A percentile compares a stretch with the other conserved stretches of the same genome.
Evolutionary conservation across 1,140 invertebrate genomes (phyloP).

Genomic region (Sarcophaga peregrina): DNA sequence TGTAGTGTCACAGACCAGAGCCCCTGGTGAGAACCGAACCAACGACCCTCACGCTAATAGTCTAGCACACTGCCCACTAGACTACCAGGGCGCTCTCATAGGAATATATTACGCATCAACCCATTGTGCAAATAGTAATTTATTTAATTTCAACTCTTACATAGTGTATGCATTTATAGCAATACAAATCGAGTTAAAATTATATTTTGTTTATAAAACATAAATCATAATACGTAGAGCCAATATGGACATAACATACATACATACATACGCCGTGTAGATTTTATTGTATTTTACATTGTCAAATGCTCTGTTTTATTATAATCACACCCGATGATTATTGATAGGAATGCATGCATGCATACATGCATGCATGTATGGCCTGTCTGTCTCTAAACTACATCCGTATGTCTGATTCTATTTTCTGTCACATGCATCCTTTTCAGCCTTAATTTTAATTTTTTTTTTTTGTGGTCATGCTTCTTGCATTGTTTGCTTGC

Average conservation of each 20-base stretch:
- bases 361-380: constrained; percentile 18
- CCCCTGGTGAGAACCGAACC: too few relatives aligned
- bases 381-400: background rate
- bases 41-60: too few relatives aligned
- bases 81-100: too few relatives aligned
- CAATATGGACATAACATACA: background rate
- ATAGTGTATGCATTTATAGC: background rate
- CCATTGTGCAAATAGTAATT: background rate
- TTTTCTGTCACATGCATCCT: background rate
- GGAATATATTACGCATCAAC: background rate
- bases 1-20: too few relatives aligned
- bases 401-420: background rate
- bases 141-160: background rate
- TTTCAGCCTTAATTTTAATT: background rate
- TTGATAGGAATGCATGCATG: background rate
- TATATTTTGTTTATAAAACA: constrained; percentile 1
- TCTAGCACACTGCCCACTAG: too few relatives aligned
- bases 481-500: too few relatives aligned
- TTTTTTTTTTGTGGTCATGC: too few relatives aligned
- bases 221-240: background rate
- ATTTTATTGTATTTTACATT: too few relatives aligned
- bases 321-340: too few relatives aligned
- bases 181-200: constrained; percentile 23
- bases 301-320: too few relatives aligned
- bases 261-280: too few relatives aligned